Evolutionary conservation across 2,113 vertebrate genomes (phyloP).

Genomic region (Cheirogaleus medius): DNA sequence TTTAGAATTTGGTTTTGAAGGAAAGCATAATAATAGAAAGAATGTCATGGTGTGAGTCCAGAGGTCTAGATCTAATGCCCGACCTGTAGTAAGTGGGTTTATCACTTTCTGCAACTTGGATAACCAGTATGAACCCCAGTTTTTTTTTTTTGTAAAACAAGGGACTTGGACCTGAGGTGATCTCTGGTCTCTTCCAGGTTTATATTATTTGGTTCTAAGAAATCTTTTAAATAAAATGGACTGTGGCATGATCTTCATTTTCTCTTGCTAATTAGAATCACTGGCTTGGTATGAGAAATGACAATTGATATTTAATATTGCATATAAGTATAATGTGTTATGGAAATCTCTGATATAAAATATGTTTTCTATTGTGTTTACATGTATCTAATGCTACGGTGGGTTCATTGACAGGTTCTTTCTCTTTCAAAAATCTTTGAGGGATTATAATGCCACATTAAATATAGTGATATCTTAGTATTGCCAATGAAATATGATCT

Average conservation of each 20-base stretch:
- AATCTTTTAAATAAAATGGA: not conserved
- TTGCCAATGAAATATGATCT: not conserved
- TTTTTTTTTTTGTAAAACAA: not conserved
- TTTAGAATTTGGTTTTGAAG: not conserved
- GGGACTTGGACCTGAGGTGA: not conserved
- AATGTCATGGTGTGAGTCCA: not conserved
- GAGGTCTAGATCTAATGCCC: not conserved
- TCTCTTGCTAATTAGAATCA: not conserved
- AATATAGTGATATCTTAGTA: not conserved
- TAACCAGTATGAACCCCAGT: not conserved
- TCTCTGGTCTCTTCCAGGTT: not conserved
- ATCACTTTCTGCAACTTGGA: not conserved
- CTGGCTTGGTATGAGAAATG: constrained; percentile 2
- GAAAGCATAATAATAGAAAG: not conserved
- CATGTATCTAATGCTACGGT: not conserved
- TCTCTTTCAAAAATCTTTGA: constrained; percentile 5
- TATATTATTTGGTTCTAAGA: not conserved
- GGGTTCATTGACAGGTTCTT: not conserved
- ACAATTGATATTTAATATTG: not conserved
- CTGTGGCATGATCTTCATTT: not conserved
- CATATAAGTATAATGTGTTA: not conserved
- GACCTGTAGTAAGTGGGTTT: not conserved
- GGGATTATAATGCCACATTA: not conserved
- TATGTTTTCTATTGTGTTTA: not conserved
- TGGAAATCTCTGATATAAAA: not conserved